Percentiles rank a stretch among this genome's conserved stretches.
These are phyloP conservation scores for Steatornis caripensis DNA, from an alignment of 2,113 vertebrate genomes.

Conservation along the genomic window DNA sequence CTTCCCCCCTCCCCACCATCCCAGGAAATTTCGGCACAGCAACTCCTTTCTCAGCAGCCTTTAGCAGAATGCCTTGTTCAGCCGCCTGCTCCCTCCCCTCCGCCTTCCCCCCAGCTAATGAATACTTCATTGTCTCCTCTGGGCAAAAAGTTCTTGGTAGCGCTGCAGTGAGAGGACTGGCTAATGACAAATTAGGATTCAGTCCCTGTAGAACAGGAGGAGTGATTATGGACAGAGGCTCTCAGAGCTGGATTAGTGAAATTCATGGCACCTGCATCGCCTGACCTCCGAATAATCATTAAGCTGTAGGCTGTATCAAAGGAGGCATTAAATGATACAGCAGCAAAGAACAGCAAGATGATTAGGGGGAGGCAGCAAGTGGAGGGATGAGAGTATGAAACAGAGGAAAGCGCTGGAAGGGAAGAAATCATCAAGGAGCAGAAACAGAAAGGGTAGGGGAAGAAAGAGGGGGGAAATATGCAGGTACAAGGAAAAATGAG, in stretches of 20 bases:
- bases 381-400: not conserved
- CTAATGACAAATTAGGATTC: conserved; percentile 76
- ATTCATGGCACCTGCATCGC: conserved; percentile 77
- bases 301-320: conserved; percentile 79
- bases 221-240: conserved; percentile 74
- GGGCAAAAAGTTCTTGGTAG: conserved; percentile 60
- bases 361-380: not conserved
- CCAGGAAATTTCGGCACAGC: conserved; percentile 48
- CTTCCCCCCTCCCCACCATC: not conserved
- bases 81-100: not conserved
- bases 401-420: not conserved
- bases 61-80: conserved; percentile 57
- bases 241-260: conserved; percentile 72
- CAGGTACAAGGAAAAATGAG: not conserved
- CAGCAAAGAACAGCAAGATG: conserved; percentile 56
- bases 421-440: not conserved
- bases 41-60: conserved; percentile 67
- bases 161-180: conserved; percentile 42
- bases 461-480: not conserved
- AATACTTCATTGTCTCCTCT: conserved; percentile 73
- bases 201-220: conserved; percentile 65
- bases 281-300: conserved; percentile 77
- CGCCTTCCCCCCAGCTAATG: conserved; percentile 46
- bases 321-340: conserved; percentile 76
- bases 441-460: not conserved